phyloP scores from a whole-genome alignment of 1,140 invertebrate genomes.

The Vollenhovia emeryi region DNA sequence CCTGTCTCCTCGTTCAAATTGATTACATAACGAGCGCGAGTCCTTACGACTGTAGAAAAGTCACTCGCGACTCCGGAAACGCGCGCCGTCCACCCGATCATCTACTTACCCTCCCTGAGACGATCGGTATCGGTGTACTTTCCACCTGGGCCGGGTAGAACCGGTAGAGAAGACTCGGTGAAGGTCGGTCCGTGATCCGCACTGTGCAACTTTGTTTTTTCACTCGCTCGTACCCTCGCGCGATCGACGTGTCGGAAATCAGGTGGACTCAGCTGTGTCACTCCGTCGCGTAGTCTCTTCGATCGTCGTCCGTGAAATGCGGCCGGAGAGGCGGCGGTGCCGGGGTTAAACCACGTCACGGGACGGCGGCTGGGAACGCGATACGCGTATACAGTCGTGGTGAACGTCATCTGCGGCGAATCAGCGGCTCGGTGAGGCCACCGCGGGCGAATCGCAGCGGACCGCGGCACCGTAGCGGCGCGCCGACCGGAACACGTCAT shows the following conservation, averaged over 20 bases:
- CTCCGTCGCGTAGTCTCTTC: background rate
- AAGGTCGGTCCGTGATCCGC: background rate
- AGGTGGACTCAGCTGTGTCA: background rate
- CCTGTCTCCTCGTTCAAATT: background rate
- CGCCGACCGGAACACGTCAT: slow-evolving; percentile 60
- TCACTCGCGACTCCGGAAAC: no score
- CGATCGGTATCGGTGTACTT: slow-evolving; percentile 58
- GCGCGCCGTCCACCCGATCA: no score
- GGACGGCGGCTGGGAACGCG: background rate
- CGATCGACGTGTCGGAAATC: slow-evolving; percentile 11
- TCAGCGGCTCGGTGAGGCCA: slow-evolving; percentile 34
- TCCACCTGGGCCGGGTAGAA: slow-evolving; percentile 65
- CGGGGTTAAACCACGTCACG: slow-evolving; percentile 72
- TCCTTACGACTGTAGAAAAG: no score
- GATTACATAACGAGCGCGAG: slow-evolving; percentile 18
- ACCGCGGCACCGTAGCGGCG: background rate
- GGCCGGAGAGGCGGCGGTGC: slow-evolving; percentile 52
- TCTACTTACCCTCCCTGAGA: slow-evolving; percentile 73
- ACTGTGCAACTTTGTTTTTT: background rate
- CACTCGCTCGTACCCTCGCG: background rate
- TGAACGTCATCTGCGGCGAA: slow-evolving; percentile 56
- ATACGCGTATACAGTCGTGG: background rate
- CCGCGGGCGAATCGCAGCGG: slow-evolving; percentile 23
- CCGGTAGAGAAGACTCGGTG: background rate
- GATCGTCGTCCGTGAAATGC: slow-evolving; percentile 58